These are phyloP conservation scores for Chydorus sphaericus DNA, from an alignment of 2,888 invertebrate genomes.

Conservation along the genomic window DNA sequence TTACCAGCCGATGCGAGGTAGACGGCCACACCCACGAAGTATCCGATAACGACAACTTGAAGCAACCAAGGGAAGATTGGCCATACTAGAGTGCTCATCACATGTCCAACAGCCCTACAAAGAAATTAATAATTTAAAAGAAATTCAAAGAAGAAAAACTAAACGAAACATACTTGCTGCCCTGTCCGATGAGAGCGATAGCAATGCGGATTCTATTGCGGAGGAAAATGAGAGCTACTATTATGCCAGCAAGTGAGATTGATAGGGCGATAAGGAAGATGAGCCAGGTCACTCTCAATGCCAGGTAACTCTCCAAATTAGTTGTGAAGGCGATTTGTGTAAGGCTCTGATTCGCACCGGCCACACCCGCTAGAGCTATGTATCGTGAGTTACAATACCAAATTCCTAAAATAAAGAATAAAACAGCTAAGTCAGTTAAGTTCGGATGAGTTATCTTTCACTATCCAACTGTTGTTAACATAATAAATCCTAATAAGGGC, in stretches of 20 bases:
- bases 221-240: slow-evolving; percentile 65
- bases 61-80: slow-evolving; percentile 80
- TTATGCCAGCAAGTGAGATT: slow-evolving; percentile 43
- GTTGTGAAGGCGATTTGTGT: slow-evolving; percentile 23
- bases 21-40: slow-evolving; percentile 53
- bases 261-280: slow-evolving; percentile 48
- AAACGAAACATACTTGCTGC: slow-evolving; percentile 38
- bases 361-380: slow-evolving; percentile 26
- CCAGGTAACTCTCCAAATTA: slow-evolving; percentile 34
- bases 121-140: not conserved
- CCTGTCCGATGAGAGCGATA: slow-evolving; percentile 79
- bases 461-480: too few species aligned
- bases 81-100: slow-evolving; percentile 72
- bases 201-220: slow-evolving; percentile 73
- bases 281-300: slow-evolving; percentile 51
- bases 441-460: too few species aligned
- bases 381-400: slow-evolving; percentile 48
- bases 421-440: not conserved
- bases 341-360: slow-evolving; percentile 18
- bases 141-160: too few species aligned
- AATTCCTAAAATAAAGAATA: slow-evolving; percentile 30
- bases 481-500: too few species aligned
- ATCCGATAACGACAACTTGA: slow-evolving; percentile 55
- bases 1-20: slow-evolving; percentile 54
- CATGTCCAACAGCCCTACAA: slow-evolving; percentile 68